Evolutionary conservation across 2,888 invertebrate genomes (phyloP).

Genomic region (Parapristionchus giblindavisi): DNA sequence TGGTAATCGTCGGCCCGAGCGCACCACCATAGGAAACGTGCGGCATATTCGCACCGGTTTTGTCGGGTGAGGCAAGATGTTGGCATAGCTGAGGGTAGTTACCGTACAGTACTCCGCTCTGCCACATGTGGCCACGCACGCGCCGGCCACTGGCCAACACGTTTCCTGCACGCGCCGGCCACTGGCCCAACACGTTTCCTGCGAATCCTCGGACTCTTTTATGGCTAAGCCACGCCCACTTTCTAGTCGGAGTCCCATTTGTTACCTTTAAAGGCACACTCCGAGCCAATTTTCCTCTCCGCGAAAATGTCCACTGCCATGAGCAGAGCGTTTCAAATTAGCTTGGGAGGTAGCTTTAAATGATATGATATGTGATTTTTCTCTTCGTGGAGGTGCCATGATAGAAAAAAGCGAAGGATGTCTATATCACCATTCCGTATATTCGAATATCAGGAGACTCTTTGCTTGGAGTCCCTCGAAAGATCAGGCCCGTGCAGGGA

Average conservation of each 20-base stretch:
- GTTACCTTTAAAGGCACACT: conserved; percentile 30
- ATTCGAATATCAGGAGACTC: no score
- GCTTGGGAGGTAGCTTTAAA: no score
- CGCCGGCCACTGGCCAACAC: not conserved
- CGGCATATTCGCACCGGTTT: not conserved
- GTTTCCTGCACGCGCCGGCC: conserved; percentile 3
- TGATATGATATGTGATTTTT: no score
- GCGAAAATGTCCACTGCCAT: no score
- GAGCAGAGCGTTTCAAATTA: no score
- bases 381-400: no score
- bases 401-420: no score
- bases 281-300: no score
- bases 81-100: conserved; percentile 71
- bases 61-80: conserved; percentile 71
- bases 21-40: not conserved
- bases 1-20: not conserved
- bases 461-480: no score
- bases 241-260: not conserved
- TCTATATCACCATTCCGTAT: not conserved
- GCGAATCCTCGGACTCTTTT: not conserved
- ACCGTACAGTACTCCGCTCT: conserved; percentile 68
- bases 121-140: conserved; percentile 70
- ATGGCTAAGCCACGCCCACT: conserved; percentile 19
- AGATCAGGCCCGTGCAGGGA: no score
- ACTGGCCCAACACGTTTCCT: conserved; percentile 6